These are phyloP conservation scores for Anguilla anguilla DNA, from an alignment of 2,797 vertebrate species.

Conservation along the genomic window DNA sequence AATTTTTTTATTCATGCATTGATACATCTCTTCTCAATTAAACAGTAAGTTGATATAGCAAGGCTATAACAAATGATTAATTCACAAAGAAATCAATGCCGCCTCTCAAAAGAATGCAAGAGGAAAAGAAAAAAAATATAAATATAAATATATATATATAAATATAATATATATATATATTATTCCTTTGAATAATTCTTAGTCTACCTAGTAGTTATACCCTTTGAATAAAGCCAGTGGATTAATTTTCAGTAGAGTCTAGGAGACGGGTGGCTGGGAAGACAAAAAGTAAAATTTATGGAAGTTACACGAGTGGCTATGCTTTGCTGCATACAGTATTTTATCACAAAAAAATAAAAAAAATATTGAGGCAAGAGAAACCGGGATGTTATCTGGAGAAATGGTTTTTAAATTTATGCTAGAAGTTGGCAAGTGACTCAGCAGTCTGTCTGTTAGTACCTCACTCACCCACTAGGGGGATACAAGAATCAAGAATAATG, in stretches of 20 bases:
- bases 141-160: too few species aligned
- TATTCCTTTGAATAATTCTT: too few species aligned
- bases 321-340: neutral
- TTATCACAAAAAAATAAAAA: neutral
- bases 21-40: too few species aligned
- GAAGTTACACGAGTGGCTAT: neutral
- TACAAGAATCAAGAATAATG: neutral
- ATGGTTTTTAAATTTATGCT: neutral
- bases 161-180: too few species aligned
- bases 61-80: too few species aligned
- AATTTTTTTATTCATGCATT: too few species aligned
- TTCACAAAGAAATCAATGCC: too few species aligned
- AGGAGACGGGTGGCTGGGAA: neutral
- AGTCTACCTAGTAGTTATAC: too few species aligned
- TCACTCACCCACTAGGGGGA: neutral
- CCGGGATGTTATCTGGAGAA: neutral
- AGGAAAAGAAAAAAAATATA: too few species aligned
- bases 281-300: neutral
- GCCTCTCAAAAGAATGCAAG: too few species aligned
- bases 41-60: too few species aligned
- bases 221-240: neutral
- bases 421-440: neutral
- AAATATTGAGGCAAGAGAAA: neutral
- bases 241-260: neutral
- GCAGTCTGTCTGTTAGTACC: neutral